Evolutionary conservation across 2,797 vertebrate species (phyloP), one percentile per base, ranked within the genome.

Genomic region (Amblyraja radiata): DNA sequence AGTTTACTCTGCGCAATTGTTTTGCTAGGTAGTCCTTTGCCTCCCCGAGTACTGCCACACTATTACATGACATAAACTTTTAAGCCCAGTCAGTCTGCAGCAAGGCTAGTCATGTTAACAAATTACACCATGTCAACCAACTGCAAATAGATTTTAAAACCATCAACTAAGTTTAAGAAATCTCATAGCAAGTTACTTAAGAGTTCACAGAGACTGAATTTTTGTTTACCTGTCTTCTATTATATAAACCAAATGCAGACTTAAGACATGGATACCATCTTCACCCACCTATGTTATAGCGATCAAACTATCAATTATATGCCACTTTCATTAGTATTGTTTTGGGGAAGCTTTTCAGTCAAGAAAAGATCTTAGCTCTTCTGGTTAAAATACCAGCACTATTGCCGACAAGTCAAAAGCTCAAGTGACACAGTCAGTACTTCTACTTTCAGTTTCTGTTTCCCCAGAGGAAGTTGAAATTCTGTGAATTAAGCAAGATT

Each of bases 401-500:
- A 61, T 61, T 25, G 28, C n/a, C 16, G 16, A 14, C 7, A 88
- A 68, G n/a, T 65, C 8, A 68, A 10, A 1, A 92, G 71, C 13
- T 28, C 71, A 92, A 74, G 5, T 74, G 14, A 76, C n/a, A 92
- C 1, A 0, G 46, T 76, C 13, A 92, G 23, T 46, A 58, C 10
- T 73, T 46, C 39, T 28, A 36, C 71, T 92, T 73, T 92, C 71
- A 92, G 71, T 58, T 92, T 74, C 71, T 18, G 11, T 88, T 88
- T 11, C 7, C 61, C 18, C 79, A 36, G 9, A 80, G 10, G 90
- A 39, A 91, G 73, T 54, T 91, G 54, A 36, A 92, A 39, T 11
- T 54, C 18, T 39, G 86, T 10, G 21, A 39, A 25, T 65, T 71
- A 63, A 90, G 58, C 63, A 39, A 32, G 10, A 39, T 71, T 46